Percentiles rank a stretch among this genome's conserved stretches.
Evolutionary conservation across 2,113 vertebrate genomes (phyloP).

Genomic region (Tragulus kanchil): DNA sequence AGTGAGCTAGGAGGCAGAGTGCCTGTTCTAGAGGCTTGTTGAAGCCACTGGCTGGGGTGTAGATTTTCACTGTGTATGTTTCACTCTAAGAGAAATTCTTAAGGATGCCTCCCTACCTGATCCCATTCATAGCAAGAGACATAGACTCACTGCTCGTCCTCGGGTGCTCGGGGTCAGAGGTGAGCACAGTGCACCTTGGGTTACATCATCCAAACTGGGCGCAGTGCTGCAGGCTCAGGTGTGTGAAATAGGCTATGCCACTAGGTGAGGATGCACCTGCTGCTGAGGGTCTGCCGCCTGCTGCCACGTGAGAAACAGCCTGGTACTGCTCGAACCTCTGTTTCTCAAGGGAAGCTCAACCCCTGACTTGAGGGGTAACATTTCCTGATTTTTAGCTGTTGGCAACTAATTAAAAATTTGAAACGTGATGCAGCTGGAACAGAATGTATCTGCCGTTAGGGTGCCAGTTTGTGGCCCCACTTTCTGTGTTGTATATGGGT

Average conservation of each 20-base stretch:
- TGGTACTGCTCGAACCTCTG: background rate
- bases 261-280: background rate
- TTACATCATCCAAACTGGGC: background rate
- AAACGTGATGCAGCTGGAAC: background rate
- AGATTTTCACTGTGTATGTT: background rate
- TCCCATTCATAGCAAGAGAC: background rate
- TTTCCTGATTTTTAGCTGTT: background rate
- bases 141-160: background rate
- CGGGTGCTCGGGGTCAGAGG: background rate
- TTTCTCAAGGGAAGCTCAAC: conserved; percentile 18
- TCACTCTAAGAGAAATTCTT: background rate
- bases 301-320: background rate
- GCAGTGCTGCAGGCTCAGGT: background rate
- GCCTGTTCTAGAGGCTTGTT: background rate
- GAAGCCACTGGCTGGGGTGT: background rate
- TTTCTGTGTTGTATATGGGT: background rate
- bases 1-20: background rate
- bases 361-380: background rate
- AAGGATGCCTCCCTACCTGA: background rate
- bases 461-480: background rate
- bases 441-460: background rate
- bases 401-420: background rate
- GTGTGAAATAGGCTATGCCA: background rate
- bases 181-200: background rate
- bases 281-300: background rate